These are phyloP conservation scores for Microdon myrmicae DNA, from an alignment of 2,888 invertebrate genomes.

Conservation along the genomic window DNA sequence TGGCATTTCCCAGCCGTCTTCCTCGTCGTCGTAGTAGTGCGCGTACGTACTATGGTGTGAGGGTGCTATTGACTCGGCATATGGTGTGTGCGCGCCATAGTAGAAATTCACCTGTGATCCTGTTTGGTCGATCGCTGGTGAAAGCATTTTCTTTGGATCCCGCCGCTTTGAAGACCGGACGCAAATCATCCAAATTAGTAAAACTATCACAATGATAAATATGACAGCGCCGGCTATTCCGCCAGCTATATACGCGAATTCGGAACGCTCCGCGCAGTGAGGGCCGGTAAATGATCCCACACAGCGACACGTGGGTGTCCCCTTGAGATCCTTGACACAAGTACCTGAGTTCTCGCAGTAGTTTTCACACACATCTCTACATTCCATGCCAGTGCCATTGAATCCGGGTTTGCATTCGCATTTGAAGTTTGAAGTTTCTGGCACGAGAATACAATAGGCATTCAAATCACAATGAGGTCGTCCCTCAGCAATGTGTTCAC, in stretches of 20 bases:
- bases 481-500: slow-evolving; percentile 79
- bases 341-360: slow-evolving; percentile 91
- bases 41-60: slow-evolving; percentile 96
- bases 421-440: slow-evolving; percentile 85
- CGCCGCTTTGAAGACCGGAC: slow-evolving; percentile 88
- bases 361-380: slow-evolving; percentile 83
- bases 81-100: slow-evolving; percentile 93
- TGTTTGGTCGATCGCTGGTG: slow-evolving; percentile 89
- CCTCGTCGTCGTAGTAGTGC: slow-evolving; percentile 94
- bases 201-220: slow-evolving; percentile 89
- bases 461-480: slow-evolving; percentile 88
- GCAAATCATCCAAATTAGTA: slow-evolving; percentile 97
- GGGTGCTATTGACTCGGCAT: slow-evolving; percentile 94
- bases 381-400: slow-evolving; percentile 85
- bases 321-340: slow-evolving; percentile 84
- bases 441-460: slow-evolving; percentile 85
- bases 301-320: slow-evolving; percentile 88
- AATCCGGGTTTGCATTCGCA: slow-evolving; percentile 95
- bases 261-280: slow-evolving; percentile 90
- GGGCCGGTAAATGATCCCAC: slow-evolving; percentile 92
- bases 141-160: slow-evolving; percentile 90
- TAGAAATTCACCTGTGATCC: slow-evolving; percentile 96
- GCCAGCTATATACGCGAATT: slow-evolving; percentile 93
- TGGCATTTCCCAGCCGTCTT: slow-evolving; percentile 98
- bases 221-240: slow-evolving; percentile 95